These are phyloP conservation scores for Pogonus chalceus DNA, from an alignment of 1,140 invertebrate genomes.

Conservation along the genomic window DNA sequence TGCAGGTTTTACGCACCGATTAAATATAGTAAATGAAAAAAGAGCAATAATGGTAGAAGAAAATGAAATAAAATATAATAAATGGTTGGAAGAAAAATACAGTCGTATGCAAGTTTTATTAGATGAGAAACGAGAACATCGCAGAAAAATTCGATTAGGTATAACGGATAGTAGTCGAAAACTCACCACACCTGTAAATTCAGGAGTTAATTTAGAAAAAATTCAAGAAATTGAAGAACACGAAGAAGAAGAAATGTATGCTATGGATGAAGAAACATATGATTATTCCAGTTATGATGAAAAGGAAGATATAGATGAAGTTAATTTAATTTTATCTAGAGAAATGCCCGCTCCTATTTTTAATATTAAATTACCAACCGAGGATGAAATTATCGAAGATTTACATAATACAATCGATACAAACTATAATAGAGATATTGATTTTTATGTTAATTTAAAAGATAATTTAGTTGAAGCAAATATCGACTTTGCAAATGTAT, in stretches of 20 bases:
- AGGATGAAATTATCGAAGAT: constrained; percentile 34
- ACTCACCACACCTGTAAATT: not conserved
- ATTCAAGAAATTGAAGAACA: constrained; percentile 14
- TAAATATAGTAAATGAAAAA: constrained; percentile 20
- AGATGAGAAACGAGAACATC: constrained; percentile 18
- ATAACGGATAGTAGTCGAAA: not conserved
- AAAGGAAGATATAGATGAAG: constrained; percentile 24
- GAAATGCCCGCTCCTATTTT: constrained; percentile 37
- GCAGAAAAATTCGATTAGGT: constrained; percentile 2
- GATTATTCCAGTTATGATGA: too few species aligned
- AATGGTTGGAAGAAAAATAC: constrained; percentile 21
- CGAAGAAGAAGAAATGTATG: constrained; percentile 11
- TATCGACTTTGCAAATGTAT: constrained; percentile 36
- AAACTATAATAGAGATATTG: constrained; percentile 33
- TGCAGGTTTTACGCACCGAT: constrained; percentile 29
- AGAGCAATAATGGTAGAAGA: constrained; percentile 29
- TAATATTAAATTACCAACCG: constrained; percentile 37
- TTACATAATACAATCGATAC: constrained; percentile 36
- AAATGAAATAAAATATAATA: constrained; percentile 21
- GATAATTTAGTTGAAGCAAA: constrained; percentile 31
- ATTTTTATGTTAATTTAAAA: constrained; percentile 33
- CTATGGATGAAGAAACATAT: constrained; percentile 25
- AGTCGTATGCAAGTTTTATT: constrained; percentile 23
- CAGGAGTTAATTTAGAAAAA: not conserved
- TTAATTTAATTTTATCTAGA: constrained; percentile 21